A percentile compares a stretch with the other conserved stretches of the same genome.
phyloP scores from a whole-genome alignment of 2,888 invertebrate species.

The Meta bourneti region DNA sequence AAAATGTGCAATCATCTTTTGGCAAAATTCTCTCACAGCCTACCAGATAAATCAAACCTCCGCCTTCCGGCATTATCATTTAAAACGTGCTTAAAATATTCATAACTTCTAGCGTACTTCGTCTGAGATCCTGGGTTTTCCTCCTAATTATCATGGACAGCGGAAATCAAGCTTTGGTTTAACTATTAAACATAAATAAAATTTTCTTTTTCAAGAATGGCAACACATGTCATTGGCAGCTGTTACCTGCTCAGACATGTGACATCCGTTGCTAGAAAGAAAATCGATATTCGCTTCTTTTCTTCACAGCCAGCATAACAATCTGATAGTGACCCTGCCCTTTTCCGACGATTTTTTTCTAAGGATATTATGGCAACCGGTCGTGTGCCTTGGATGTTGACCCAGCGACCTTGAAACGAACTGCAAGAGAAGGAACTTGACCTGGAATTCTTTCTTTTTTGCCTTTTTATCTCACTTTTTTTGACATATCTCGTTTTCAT shows the following conservation, averaged over 20 bases:
- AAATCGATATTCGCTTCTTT: conserved; percentile 16
- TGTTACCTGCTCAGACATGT: not conserved
- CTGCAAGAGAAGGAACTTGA: conserved; percentile 36
- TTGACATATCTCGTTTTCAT: conserved; percentile 5
- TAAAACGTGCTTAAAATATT: not conserved
- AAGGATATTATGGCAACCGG: conserved; percentile 52
- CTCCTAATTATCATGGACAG: not conserved
- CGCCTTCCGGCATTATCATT: not conserved
- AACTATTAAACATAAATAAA: not conserved
- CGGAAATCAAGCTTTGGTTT: not conserved
- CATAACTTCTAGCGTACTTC: not conserved
- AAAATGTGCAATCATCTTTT: too few species aligned
- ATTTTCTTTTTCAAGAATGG: not conserved
- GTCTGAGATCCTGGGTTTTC: too few species aligned
- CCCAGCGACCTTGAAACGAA: conserved; percentile 66
- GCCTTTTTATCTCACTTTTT: not conserved
- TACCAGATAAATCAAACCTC: too few species aligned
- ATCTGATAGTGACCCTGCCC: conserved; percentile 30
- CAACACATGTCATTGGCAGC: not conserved
- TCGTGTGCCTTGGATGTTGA: conserved; percentile 66
- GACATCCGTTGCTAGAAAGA: not conserved
- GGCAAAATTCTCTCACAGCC: too few species aligned
- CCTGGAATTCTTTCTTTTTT: conserved; percentile 50
- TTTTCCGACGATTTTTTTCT: conserved; percentile 22
- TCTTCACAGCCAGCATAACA: conserved; percentile 4